phyloP scores from a whole-genome alignment of 2,888 invertebrate species.

The Drepanosiphum platanoidis region DNA sequence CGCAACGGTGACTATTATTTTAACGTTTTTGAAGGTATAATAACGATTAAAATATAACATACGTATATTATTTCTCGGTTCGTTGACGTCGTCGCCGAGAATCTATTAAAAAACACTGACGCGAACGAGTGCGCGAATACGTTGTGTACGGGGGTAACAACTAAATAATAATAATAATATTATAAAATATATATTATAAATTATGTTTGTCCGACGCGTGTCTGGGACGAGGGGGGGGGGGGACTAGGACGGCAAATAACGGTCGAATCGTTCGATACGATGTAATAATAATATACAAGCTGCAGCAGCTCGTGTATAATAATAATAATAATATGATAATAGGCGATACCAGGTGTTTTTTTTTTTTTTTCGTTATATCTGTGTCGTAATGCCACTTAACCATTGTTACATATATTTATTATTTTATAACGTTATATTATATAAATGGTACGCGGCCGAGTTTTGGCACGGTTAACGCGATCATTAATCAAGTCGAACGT shows the following conservation, averaged over 20 bases:
- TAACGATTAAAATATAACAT: no score
- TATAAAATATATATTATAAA: not conserved
- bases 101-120: no score
- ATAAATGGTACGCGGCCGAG: not conserved
- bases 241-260: not conserved
- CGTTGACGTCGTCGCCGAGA: no score
- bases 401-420: not conserved
- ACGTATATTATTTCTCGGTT: no score
- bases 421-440: conserved; percentile 6
- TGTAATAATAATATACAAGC: no score
- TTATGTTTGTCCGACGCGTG: conserved; percentile 8
- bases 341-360: conserved; percentile 44
- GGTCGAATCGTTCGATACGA: conserved; percentile 12
- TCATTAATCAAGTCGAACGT: not conserved
- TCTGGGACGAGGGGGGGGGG: not conserved
- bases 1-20: no score
- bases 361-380: not conserved
- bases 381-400: conserved; percentile 35
- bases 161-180: conserved; percentile 7
- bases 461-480: not conserved
- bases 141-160: no score
- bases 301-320: conserved; percentile 27
- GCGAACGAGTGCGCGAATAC: no score
- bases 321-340: no score
- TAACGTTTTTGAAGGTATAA: no score